These are phyloP conservation scores for Pogonomyrmex barbatus DNA, from an alignment of 1,140 invertebrate species.

Conservation along the genomic window DNA sequence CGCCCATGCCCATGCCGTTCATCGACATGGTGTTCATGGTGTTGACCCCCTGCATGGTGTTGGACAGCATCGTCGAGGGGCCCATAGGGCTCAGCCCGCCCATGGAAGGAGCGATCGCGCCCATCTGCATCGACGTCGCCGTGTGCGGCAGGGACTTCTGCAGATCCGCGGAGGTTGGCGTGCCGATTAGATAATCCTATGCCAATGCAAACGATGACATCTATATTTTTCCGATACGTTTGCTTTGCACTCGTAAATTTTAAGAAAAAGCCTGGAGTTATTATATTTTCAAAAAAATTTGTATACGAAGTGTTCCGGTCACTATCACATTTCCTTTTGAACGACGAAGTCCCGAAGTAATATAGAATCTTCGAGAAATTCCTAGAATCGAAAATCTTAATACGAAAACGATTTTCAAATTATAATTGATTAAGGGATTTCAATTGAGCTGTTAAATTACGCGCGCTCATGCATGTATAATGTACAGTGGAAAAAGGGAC, in stretches of 20 bases:
- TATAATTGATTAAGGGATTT: too few relatives aligned
- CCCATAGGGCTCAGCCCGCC: slow-evolving; percentile 84
- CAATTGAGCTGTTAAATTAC: too few relatives aligned
- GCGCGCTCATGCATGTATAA: neutral
- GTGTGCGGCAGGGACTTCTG: slow-evolving; percentile 85
- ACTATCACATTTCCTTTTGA: too few relatives aligned
- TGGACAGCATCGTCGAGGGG: slow-evolving; percentile 83
- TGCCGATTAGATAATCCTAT: slow-evolving; percentile 85
- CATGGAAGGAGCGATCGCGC: slow-evolving; percentile 84
- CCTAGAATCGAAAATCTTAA: too few relatives aligned
- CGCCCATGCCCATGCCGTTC: slow-evolving; percentile 85
- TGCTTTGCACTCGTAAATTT: neutral
- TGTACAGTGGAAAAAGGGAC: neutral
- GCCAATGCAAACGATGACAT: slow-evolving; percentile 43
- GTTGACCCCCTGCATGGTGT: slow-evolving; percentile 84
- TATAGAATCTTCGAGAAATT: too few relatives aligned
- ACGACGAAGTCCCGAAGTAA: too few relatives aligned
- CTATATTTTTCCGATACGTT: neutral
- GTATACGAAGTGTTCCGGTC: too few relatives aligned
- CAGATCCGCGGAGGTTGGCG: slow-evolving; percentile 83
- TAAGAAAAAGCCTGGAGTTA: neutral
- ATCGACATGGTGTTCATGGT: slow-evolving; percentile 85
- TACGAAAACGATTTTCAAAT: too few relatives aligned
- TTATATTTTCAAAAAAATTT: neutral
- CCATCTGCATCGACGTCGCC: slow-evolving; percentile 85